These are phyloP conservation scores for Acropora tenuis DNA, from an alignment of 64 coral and sea anemone species.

Conservation along the genomic window DNA sequence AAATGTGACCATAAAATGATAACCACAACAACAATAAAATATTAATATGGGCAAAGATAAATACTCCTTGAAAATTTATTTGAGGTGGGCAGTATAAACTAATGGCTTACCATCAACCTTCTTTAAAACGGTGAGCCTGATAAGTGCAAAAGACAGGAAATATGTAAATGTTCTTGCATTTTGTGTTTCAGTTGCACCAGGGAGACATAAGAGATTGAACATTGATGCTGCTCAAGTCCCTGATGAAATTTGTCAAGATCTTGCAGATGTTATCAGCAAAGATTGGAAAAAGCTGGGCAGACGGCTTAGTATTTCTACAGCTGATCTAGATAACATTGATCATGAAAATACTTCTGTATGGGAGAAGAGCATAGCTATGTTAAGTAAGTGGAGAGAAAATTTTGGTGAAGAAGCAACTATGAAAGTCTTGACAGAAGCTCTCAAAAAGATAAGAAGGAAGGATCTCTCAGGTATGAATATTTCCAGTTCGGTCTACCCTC, in stretches of 20 bases:
- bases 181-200: not conserved
- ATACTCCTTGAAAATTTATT: too few relatives aligned
- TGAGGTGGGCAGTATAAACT: too few relatives aligned
- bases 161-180: too few relatives aligned
- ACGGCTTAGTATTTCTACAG: slow-evolving; percentile 46
- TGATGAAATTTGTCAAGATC: slow-evolving; percentile 26
- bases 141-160: too few relatives aligned
- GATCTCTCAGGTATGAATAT: too few relatives aligned
- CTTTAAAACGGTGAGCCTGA: too few relatives aligned
- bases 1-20: too few relatives aligned
- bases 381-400: slow-evolving; percentile 36
- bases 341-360: slow-evolving; percentile 28
- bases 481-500: too few relatives aligned
- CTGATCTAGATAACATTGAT: slow-evolving; percentile 64
- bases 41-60: too few relatives aligned
- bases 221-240: not conserved
- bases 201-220: not conserved
- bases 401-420: slow-evolving; percentile 35
- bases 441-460: slow-evolving; percentile 53
- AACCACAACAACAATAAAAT: too few relatives aligned
- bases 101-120: too few relatives aligned
- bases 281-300: too few relatives aligned
- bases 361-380: slow-evolving; percentile 45
- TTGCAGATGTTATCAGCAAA: slow-evolving; percentile 73
- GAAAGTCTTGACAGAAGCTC: slow-evolving; percentile 3